Evolutionary conservation across 2,113 vertebrate genomes (phyloP), one percentile per base, ranked within the genome.

Genomic region (Pelobates fuscus): DNA sequence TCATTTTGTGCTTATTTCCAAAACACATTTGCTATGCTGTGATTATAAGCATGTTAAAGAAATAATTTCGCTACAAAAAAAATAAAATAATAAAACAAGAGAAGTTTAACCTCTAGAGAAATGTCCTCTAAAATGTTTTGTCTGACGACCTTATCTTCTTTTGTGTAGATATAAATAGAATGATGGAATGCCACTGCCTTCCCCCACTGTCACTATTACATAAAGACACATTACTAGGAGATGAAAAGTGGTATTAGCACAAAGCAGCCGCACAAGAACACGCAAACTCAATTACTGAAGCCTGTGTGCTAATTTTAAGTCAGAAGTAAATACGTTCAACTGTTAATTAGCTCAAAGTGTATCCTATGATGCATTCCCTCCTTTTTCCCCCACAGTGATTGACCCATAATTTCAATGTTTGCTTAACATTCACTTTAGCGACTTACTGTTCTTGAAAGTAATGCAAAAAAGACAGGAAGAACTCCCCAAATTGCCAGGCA

Each of bases 171-270:
- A 81, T 77, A 71, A 64, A 74, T 59, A 67, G 62, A 75, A 81
- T 61, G 77, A 78, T 60, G 8, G 62, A 78, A 73, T 46, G 59
- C 60, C 2, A 49, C 77, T 81, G 72, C 25, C 60, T 81, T 80
- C 79, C 72, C 79, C 81, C 78, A 43, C 75, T 49, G 71, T 43
- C 75, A 60, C 77, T 61, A 25, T 77, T 77, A 60, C 67, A 46
- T 80, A 75, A 82, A 83, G 78, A 68, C 1, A 0, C 58, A 71
- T 82, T 71, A 80, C 2, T 64, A 80, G 82, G 78, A 82, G 81
- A 82, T 75, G 73, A 83, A 84, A 84, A 78, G 63, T 70, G 12
- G 77, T 83, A 90, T 82, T 78, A 82, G 71, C 72, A 58, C 46
- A 46, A 57, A 54, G 58, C 78, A 80, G 82, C 79, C 81, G 78